phyloP scores from a whole-genome alignment of 2,797 vertebrate genomes.

The Iguana delicatissima region DNA sequence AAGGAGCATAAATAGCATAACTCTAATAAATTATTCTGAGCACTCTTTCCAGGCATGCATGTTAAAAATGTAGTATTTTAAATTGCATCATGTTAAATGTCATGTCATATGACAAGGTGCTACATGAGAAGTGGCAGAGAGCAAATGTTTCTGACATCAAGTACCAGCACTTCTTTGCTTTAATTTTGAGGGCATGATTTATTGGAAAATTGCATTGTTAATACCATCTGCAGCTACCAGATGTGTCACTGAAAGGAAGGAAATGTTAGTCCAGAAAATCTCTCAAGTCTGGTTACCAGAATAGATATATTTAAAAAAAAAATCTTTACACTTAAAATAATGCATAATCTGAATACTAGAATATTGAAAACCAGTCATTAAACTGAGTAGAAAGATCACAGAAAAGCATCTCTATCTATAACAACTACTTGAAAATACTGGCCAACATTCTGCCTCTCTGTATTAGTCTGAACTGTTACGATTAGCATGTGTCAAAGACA shows the following conservation, averaged over 20 bases:
- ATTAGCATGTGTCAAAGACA: not conserved
- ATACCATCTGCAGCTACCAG: conserved; percentile 68
- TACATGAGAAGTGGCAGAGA: conserved; percentile 56
- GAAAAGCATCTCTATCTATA: not conserved
- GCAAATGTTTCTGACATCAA: conserved; percentile 62
- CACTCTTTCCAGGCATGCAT: not conserved
- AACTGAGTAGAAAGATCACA: not conserved
- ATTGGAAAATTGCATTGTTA: conserved; percentile 62
- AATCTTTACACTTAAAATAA: not conserved
- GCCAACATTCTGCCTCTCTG: not conserved
- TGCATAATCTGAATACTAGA: not conserved
- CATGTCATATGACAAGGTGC: conserved; percentile 37
- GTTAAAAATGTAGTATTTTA: not conserved
- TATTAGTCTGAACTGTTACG: not conserved
- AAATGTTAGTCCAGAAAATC: conserved; percentile 61
- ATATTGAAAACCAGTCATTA: not conserved
- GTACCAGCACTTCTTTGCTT: conserved; percentile 59
- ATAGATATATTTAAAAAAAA: conserved; percentile 17
- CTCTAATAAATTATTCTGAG: not conserved
- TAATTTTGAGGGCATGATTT: conserved; percentile 52
- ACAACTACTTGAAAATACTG: not conserved
- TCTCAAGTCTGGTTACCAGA: conserved; percentile 53
- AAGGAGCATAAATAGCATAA: not conserved
- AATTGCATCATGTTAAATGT: conserved; percentile 23
- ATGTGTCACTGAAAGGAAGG: conserved; percentile 64